Evolutionary conservation across 2,113 vertebrate genomes (phyloP).

Genomic region (Jacana jacana): DNA sequence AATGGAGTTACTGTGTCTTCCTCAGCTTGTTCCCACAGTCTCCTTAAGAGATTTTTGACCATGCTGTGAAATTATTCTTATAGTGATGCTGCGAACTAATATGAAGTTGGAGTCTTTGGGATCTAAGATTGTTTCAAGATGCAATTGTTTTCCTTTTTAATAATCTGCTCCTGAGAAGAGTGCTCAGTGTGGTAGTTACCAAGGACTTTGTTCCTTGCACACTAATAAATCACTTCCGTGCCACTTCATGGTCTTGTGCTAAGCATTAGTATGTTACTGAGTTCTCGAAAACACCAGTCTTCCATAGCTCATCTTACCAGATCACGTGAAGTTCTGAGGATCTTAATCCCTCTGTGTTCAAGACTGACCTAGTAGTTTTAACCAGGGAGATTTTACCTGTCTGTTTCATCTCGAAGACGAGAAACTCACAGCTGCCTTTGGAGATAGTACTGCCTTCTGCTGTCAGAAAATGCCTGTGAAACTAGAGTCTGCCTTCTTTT

Average conservation of each 20-base stretch:
- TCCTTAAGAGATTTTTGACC: neutral
- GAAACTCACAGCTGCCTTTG: neutral
- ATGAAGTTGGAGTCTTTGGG: neutral
- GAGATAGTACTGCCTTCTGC: neutral
- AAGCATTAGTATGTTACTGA: accelerated
- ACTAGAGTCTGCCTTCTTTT: neutral
- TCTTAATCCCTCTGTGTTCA: neutral
- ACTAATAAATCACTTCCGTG: neutral
- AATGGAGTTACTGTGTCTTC: neutral
- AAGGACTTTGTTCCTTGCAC: accelerated
- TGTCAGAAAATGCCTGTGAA: neutral
- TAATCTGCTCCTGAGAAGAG: neutral
- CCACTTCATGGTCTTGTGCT: neutral
- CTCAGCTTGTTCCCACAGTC: neutral
- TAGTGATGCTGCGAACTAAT: neutral
- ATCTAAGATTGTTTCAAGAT: neutral
- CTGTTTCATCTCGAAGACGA: neutral
- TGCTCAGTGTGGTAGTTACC: neutral
- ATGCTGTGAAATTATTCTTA: neutral
- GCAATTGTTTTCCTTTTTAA: neutral
- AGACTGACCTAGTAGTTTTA: neutral
- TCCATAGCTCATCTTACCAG: neutral
- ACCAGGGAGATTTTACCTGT: neutral
- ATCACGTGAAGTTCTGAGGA: neutral
- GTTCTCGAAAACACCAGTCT: neutral